Conservation (phyloP, 1,140 invertebrate genomes). For the Euura lappo region DNA sequence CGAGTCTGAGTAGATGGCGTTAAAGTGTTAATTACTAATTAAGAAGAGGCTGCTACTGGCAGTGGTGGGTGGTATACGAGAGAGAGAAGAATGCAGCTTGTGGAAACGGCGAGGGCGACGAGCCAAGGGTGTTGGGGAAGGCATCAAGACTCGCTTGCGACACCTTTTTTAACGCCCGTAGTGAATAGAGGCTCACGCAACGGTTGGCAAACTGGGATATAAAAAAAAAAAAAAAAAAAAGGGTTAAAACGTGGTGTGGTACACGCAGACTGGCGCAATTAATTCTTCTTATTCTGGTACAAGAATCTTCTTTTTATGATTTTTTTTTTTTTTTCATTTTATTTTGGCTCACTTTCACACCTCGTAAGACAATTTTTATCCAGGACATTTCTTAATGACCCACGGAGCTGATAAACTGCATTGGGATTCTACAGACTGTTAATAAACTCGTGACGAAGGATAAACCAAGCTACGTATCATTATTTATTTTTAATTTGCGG, state of each 20-base stretch:
- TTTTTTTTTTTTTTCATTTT: too few relatives aligned
- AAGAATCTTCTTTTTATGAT: too few relatives aligned
- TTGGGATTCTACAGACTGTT: too few relatives aligned
- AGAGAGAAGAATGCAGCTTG: too few relatives aligned
- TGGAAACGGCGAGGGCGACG: too few relatives aligned
- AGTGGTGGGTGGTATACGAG: not conserved
- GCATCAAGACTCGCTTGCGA: conserved; percentile 44
- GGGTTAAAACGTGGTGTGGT: not conserved
- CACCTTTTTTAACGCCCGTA: conserved; percentile 57
- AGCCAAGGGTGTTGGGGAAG: too few relatives aligned
- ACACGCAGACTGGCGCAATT: conserved; percentile 20
- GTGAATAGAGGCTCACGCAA: conserved; percentile 55
- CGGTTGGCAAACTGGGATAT: conserved; percentile 45
- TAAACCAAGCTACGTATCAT: too few relatives aligned
- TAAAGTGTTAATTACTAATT: conserved; percentile 63
- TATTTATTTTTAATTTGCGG: too few relatives aligned
- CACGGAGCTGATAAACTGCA: too few relatives aligned
- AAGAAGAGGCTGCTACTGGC: conserved; percentile 40
- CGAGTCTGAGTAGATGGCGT: conserved; percentile 48
- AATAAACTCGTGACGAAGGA: too few relatives aligned
- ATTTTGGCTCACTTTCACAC: conserved; percentile 41
- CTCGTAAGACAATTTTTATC: conserved; percentile 22
- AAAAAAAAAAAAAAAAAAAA: too few relatives aligned
- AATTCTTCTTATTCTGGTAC: conserved; percentile 36
- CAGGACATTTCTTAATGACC: too few relatives aligned